Evolutionary conservation across 2,888 invertebrate species (phyloP).

Genomic region (Himalopsyche japonica): DNA sequence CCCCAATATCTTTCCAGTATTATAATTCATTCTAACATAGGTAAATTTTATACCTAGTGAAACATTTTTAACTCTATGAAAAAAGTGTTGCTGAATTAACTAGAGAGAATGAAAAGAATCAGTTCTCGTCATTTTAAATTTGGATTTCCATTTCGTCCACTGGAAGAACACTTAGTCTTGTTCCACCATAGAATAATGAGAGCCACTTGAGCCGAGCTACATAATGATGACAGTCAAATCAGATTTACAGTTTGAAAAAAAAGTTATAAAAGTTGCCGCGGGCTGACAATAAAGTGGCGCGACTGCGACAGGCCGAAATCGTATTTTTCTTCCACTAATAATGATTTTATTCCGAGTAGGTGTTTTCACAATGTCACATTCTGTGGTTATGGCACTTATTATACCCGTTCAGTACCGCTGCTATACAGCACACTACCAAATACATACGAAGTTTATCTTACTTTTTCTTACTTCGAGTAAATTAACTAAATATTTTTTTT

Average conservation of each 20-base stretch:
- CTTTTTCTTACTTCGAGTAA: too few relatives aligned
- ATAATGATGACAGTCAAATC: background rate
- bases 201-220: background rate
- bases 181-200: background rate
- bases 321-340: conserved; percentile 14
- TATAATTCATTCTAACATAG: too few relatives aligned
- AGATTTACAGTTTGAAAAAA: background rate
- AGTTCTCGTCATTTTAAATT: too few relatives aligned
- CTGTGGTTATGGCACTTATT: background rate
- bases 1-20: too few relatives aligned
- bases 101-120: too few relatives aligned
- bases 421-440: too few relatives aligned
- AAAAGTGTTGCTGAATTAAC: too few relatives aligned
- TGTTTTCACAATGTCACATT: conserved; percentile 25
- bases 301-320: conserved; percentile 26
- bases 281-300: conserved; percentile 1
- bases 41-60: too few relatives aligned
- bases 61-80: too few relatives aligned
- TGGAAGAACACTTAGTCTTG: background rate
- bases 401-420: background rate
- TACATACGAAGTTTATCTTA: too few relatives aligned
- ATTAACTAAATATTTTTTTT: too few relatives aligned
- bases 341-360: conserved; percentile 12
- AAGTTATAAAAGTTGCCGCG: background rate
- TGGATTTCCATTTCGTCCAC: too few relatives aligned